Evolutionary conservation across 30 jellyfish, hydroid and myxozoan species (phyloP), one percentile per base, ranked within the genome.

Genomic region (Pseudorhiza aurosa): DNA sequence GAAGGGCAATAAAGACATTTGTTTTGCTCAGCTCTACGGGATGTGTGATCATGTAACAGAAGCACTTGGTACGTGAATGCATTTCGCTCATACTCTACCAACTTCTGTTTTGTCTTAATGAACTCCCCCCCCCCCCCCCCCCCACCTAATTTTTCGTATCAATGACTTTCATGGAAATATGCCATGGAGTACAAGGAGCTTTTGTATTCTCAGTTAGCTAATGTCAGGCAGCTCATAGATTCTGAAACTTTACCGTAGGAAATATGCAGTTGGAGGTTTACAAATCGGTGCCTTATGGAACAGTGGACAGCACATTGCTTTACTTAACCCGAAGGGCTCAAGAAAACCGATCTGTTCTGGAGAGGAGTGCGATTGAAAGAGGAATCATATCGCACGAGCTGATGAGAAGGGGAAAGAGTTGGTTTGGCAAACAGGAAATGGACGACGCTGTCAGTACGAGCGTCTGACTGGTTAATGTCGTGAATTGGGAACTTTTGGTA

Each of bases 261-360:
- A 77, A 87, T 15, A 11, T 56, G 58, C 95, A 96, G 19, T 83
- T 75, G 36, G 75, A 58, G 30, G 95, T 83, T 8, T 94, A 74
- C 86, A 94, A 94, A 46, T 94, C 99, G 12, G 90, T 87, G 58
- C 99, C 99, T 2, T 87, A 74, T 43, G 99, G 99, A 18, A 72
- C 85, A 27, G 70, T 94, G 0, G 96, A 87, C 69, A 88, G 90
- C 51, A 94, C 99, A 15, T 30, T 94, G 89, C 80, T 94, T 46
- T 94, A 94, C 76, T 81, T 94, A 35, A 55, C 93, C 1, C 77
- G 99, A 21, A 73, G 99, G 31, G 97, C 97, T 22, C 96, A 82
- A 30, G 99, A 94, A 62, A 94, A 94, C 68, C 75, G 85, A 77
- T 81, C 99, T 15, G 99, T 87, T 1, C 37, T 83, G 72, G 81